These are phyloP conservation scores for Drosophila prolongata DNA, from an alignment of 2,888 invertebrate genomes.

Conservation along the genomic window DNA sequence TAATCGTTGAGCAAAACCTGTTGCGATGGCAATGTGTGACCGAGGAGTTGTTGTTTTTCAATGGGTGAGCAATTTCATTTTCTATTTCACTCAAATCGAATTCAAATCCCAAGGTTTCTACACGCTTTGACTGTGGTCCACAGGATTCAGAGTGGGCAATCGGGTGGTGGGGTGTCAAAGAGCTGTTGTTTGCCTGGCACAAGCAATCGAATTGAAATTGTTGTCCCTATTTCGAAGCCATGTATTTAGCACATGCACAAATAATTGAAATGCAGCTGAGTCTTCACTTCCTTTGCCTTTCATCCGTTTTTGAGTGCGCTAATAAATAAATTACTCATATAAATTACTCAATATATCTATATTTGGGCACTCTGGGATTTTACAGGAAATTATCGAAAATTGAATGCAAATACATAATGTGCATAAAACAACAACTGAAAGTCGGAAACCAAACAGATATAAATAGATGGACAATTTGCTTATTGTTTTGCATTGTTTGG, in stretches of 20 bases:
- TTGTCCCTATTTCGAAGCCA: conserved; percentile 23
- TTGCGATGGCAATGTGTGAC: background rate
- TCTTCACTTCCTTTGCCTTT: conserved; percentile 21
- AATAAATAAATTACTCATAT: conserved; percentile 58
- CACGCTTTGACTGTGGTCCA: conserved; percentile 12
- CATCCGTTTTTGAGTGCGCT: conserved; percentile 38
- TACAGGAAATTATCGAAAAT: conserved; percentile 56
- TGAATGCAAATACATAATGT: conserved; percentile 46
- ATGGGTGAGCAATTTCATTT: conserved; percentile 8
- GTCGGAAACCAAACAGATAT: conserved; percentile 18
- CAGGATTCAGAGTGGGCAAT: conserved; percentile 2
- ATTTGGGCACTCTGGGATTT: conserved; percentile 19
- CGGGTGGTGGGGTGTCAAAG: conserved; percentile 8
- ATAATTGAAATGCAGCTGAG: conserved; percentile 35
- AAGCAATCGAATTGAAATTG: conserved; percentile 29
- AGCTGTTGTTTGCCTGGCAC: conserved; percentile 24
- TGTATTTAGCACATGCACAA: conserved; percentile 34
- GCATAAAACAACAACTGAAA: conserved; percentile 1
- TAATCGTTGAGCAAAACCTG: background rate
- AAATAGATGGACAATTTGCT: conserved; percentile 51
- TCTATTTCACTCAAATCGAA: conserved; percentile 11
- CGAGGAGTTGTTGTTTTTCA: background rate
- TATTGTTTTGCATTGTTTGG: conserved; percentile 51
- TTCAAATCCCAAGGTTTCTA: conserved; percentile 15
- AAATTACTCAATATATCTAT: conserved; percentile 6